These are phyloP conservation scores for Drosophila dives DNA, from an alignment of 2,888 invertebrate species.

Conservation along the genomic window DNA sequence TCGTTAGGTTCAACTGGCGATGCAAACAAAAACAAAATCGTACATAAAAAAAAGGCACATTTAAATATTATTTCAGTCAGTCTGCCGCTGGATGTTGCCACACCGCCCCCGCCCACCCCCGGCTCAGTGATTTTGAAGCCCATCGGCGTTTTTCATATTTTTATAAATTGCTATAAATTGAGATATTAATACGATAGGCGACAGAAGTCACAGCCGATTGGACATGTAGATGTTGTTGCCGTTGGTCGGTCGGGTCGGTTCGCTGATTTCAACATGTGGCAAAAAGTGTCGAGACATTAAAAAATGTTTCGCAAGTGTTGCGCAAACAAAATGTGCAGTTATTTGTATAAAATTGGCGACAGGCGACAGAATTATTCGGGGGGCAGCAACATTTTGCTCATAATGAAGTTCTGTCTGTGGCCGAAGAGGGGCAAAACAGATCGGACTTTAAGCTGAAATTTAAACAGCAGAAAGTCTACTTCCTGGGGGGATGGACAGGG, in stretches of 20 bases:
- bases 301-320: constrained; percentile 76
- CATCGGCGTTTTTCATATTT: constrained; percentile 75
- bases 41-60: constrained; percentile 40
- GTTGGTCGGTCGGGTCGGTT: constrained; percentile 62
- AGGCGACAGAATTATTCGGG: constrained; percentile 62
- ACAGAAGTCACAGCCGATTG: constrained; percentile 65
- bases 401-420: constrained; percentile 63
- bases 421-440: not conserved
- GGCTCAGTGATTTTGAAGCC: constrained; percentile 36
- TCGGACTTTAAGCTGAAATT: constrained; percentile 69
- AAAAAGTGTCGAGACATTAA: constrained; percentile 77
- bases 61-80: constrained; percentile 70
- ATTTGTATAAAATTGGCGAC: constrained; percentile 75
- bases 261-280: constrained; percentile 76
- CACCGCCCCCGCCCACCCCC: not conserved
- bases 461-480: constrained; percentile 55
- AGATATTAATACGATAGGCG: constrained; percentile 81
- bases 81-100: constrained; percentile 24
- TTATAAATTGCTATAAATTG: constrained; percentile 82
- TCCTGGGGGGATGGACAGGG: not conserved
- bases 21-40: constrained; percentile 32
- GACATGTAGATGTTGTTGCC: constrained; percentile 19
- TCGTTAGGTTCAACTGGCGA: constrained; percentile 58
- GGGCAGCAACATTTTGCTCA: constrained; percentile 66
- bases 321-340: constrained; percentile 76